A percentile compares a stretch with the other conserved stretches of the same genome.
phyloP scores from a whole-genome alignment of 2,113 vertebrate species.

The Hystrix cristata region DNA sequence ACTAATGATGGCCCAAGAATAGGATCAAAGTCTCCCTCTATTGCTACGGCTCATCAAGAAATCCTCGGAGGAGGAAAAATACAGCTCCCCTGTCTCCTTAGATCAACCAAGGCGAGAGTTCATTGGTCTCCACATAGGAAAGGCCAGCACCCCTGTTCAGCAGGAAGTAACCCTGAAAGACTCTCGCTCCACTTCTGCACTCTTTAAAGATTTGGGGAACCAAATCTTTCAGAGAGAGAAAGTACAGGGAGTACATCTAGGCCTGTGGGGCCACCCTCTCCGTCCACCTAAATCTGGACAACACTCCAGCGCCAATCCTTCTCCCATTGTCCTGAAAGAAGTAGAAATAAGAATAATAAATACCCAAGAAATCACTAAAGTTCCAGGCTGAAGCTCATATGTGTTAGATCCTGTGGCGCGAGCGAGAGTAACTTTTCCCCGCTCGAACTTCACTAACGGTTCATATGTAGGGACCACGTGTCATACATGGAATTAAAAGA shows the following conservation, averaged over 20 bases:
- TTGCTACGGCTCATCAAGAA: too few species aligned
- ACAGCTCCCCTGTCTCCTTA: too few species aligned
- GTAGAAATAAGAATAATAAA: not conserved
- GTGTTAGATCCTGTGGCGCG: not conserved
- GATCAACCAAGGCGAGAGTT: not conserved
- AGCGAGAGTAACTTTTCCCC: not conserved
- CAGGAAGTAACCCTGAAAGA: not conserved
- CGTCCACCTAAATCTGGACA: not conserved
- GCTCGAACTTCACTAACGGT: not conserved
- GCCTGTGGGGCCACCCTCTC: not conserved
- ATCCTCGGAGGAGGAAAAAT: too few species aligned
- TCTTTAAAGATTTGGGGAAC: not conserved
- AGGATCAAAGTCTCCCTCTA: too few species aligned
- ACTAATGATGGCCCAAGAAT: too few species aligned
- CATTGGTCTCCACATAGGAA: not conserved
- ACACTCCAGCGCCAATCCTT: not conserved
- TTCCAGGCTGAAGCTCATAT: not conserved
- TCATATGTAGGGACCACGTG: not conserved
- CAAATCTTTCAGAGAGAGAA: not conserved
- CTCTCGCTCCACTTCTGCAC: not conserved
- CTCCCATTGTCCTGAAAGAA: not conserved
- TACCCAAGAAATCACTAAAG: not conserved
- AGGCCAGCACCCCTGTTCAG: not conserved
- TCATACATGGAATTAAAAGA: not conserved
- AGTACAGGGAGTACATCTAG: not conserved